These are phyloP conservation scores for Platysteira castanea DNA, from an alignment of 2,113 vertebrate genomes.

Conservation along the genomic window DNA sequence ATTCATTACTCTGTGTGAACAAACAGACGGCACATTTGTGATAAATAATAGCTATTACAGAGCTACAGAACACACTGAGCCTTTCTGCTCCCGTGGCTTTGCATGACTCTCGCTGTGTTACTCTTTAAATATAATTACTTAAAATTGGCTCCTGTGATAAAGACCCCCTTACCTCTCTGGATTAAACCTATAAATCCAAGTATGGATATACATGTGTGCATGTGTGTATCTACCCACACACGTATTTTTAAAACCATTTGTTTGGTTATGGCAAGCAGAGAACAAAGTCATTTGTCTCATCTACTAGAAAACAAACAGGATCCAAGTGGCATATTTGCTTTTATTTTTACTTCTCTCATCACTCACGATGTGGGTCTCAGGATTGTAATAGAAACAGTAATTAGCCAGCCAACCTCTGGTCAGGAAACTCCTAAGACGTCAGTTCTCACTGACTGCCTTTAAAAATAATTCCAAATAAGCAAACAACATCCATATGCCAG, in stretches of 20 bases:
- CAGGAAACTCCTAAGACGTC: neutral
- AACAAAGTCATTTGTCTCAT: neutral
- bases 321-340: neutral
- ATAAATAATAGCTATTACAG: slow-evolving; percentile 80
- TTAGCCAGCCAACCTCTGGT: neutral
- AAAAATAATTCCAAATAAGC: neutral
- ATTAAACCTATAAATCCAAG: neutral
- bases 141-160: slow-evolving; percentile 4
- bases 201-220: rapidly evolving
- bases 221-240: neutral
- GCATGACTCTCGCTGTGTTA: slow-evolving; percentile 12
- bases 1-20: slow-evolving; percentile 79
- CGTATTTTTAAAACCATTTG: neutral
- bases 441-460: neutral
- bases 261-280: neutral
- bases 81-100: slow-evolving; percentile 57
- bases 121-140: slow-evolving; percentile 45
- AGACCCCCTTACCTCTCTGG: neutral
- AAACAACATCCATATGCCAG: neutral
- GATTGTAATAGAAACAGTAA: neutral
- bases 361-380: neutral
- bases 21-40: slow-evolving; percentile 72
- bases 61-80: slow-evolving; percentile 68
- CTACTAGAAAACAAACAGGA: neutral
- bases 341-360: neutral